Evolutionary conservation across 2,113 vertebrate species (phyloP).

Genomic region (Pterophyllum scalare): DNA sequence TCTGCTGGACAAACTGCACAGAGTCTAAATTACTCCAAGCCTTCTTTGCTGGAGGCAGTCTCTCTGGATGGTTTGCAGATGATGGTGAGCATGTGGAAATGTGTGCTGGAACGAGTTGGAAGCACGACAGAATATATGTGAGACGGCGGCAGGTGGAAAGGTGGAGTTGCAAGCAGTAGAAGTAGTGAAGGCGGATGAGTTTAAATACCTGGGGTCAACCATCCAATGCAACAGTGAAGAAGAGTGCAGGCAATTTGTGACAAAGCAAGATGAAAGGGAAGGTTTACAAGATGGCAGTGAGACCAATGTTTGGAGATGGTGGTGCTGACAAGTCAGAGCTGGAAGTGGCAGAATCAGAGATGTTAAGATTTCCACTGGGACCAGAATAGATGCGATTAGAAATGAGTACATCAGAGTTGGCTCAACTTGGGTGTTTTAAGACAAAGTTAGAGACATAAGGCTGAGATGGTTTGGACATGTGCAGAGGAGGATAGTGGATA

Average conservation of each 20-base stretch:
- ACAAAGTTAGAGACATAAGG: no score
- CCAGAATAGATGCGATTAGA: neutral
- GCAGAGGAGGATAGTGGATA: neutral
- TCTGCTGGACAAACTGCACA: neutral
- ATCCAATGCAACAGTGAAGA: no score
- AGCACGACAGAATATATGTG: neutral
- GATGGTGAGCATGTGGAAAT: neutral
- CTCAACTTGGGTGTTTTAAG: no score
- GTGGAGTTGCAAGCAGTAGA: no score
- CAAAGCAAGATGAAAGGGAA: neutral
- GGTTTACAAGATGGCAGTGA: neutral
- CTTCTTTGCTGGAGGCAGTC: neutral
- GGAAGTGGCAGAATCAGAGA: neutral
- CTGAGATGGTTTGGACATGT: no score
- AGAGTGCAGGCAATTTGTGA: neutral
- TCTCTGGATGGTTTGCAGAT: neutral
- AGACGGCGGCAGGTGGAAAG: rapidly evolving
- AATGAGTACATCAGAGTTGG: neutral
- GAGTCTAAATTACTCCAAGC: neutral
- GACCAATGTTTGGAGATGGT: neutral
- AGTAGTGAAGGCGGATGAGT: no score
- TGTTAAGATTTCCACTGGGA: neutral
- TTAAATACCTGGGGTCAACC: neutral
- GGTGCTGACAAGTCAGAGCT: no score
- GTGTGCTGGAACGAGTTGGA: neutral